Conservation (phyloP, 1,140 invertebrate species). For the Halesus radiatus region DNA sequence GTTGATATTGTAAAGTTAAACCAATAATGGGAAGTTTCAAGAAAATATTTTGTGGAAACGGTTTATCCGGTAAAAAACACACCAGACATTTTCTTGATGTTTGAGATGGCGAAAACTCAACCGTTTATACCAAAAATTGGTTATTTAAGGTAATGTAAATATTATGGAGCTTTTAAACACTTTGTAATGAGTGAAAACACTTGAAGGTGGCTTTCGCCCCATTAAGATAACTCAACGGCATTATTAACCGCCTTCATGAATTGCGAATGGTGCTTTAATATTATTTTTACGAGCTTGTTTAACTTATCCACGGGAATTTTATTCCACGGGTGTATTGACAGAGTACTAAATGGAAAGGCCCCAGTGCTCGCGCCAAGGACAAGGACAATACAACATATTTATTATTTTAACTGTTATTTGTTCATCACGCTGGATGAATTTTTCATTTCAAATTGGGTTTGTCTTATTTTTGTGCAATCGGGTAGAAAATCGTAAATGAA, state of each 20-base stretch:
- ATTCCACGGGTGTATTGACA: too few species aligned
- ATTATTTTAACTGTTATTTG: too few species aligned
- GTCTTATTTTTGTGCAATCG: too few species aligned
- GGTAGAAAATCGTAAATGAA: too few species aligned
- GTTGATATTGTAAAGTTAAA: too few species aligned
- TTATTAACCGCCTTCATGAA: constrained; percentile 1
- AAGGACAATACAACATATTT: too few species aligned
- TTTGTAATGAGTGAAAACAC: constrained; percentile 2
- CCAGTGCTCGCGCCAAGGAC: too few species aligned
- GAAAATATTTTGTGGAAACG: too few species aligned
- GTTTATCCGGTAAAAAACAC: background rate
- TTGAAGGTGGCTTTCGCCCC: background rate
- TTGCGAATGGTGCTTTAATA: constrained; percentile 14
- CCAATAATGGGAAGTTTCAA: too few species aligned
- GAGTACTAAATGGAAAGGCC: too few species aligned
- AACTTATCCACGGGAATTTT: background rate
- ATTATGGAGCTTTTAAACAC: background rate
- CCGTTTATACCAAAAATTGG: background rate
- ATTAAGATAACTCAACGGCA: constrained; percentile 20
- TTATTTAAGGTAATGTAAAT: background rate
- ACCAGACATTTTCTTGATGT: background rate
- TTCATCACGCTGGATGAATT: too few species aligned
- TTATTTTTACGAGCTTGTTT: constrained; percentile 21
- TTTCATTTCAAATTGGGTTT: too few species aligned
- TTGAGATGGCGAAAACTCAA: background rate